Base-by-base conservation (phyloP, 2,797 vertebrate genomes). In the Sebastes itinus region DNA sequence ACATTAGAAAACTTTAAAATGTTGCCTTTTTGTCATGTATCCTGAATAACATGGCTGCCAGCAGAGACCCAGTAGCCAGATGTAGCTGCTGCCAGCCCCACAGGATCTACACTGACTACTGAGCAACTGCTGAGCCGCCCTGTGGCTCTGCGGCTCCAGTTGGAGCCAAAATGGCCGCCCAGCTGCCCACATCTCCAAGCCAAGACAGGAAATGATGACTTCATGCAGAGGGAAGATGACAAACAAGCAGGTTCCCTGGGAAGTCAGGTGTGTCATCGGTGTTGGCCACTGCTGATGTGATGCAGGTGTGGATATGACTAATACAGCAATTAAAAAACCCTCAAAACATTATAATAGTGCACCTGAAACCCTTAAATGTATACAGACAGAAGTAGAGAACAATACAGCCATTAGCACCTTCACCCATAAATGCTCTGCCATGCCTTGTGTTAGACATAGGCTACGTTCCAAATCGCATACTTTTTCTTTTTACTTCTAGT, bases 91-190 rank as follows among this genome's bases (percentile, higher is more conserved):
- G 97, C 96, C 94, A 94, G 88, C 89, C 89, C 94, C 88, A 97
- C 97, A 98, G 98, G 96, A 99, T 98, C 98, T 99, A 99, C 98
- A 99, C 98, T 98, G 97, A 97, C 96, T 98, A 99, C 98, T 99
- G 98, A 99, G 98, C 97, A 96, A 93, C 84, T 78, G 95, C 97
- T 86, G 90, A 77, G 75, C n/a, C 87, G 93, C 86, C 95, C 46
- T 5, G 71, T 11, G 71, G 77, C 81, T 83, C 80, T 13, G 74
- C 18, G 1, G 69, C 60, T 16, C 58, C 8, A 2, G 4, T 9
- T 22, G 2, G 63, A 86, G 82, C 78, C 89, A 79, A 77, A 55
- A 79, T 46, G 72, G 74, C 68, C 22, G 32, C 83, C 46, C 16
- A 14, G 61, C 5, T 25, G 46, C 32, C 71, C 73, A 18, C 33